phyloP scores from a whole-genome alignment of 1,140 invertebrate genomes.

The Calephelis nemesis region DNA sequence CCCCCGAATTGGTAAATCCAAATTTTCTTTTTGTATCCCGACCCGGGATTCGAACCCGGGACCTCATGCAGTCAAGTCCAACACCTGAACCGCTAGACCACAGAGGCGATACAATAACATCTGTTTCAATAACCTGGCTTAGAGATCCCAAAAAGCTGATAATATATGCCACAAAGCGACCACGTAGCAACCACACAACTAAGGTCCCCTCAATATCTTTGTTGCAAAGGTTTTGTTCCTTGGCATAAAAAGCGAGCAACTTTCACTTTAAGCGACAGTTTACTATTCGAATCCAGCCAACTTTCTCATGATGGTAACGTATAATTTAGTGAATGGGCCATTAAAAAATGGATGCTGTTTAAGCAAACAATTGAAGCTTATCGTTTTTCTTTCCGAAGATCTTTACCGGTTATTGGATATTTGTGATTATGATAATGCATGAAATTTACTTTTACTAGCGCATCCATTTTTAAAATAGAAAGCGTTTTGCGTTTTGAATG shows the following conservation, averaged over 20 bases:
- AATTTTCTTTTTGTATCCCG: no score
- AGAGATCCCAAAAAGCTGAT: background rate
- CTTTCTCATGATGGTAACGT: constrained; percentile 70
- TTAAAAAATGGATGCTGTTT: constrained; percentile 57
- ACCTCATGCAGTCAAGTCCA: no score
- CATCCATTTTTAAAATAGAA: constrained; percentile 55
- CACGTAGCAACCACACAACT: constrained; percentile 2
- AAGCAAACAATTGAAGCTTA: constrained; percentile 58
- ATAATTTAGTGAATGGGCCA: constrained; percentile 67
- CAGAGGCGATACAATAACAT: no score
- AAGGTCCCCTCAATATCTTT: constrained; percentile 20
- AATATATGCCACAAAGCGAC: constrained; percentile 3
- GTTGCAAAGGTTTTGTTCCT: constrained; percentile 21
- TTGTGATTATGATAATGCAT: constrained; percentile 65
- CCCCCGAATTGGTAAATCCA: no score
- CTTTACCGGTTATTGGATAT: constrained; percentile 54
- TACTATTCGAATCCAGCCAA: constrained; percentile 64
- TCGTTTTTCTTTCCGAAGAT: constrained; percentile 55
- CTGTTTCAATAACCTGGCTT: background rate
- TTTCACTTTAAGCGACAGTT: constrained; percentile 65
- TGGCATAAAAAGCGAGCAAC: constrained; percentile 42
- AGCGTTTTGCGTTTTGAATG: constrained; percentile 38
- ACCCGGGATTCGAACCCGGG: no score
- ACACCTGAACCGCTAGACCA: no score
- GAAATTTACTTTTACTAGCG: constrained; percentile 59